Base-by-base conservation (phyloP, 2,797 vertebrate genomes). In the Schizopygopsis malacanthus region DNA sequence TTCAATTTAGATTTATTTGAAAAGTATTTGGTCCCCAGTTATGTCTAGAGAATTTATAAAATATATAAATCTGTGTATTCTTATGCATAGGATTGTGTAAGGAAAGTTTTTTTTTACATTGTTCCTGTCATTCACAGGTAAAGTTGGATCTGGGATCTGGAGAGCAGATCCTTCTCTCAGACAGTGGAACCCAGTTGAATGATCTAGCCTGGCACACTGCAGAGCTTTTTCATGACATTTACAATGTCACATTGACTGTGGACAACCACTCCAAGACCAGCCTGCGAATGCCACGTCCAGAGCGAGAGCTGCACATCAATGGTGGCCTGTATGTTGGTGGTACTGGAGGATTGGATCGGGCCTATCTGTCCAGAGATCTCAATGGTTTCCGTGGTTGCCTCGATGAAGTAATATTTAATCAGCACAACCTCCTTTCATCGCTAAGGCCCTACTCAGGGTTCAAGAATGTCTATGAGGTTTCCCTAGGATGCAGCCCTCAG, bases 121-220 rank as follows among this genome's bases (percentile, higher is more conserved):
- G 12, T 6, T 90, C 86, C 89, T 89, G 84, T 85, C 4, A 92
- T 91, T 82, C 90, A 91, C 73, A 98, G 97, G 83, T 97, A 72
- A 97, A 94, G 93, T 88, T 97, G 86, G 96, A 96, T 87, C 90
- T 97, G 79, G 97, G 96, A 79, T 84, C 90, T 0, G 95, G 93
- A 28, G 95, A 98, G 85, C 89, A 52, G 45, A 67, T 95, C 13
- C 92, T 98, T 59, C 90, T 91, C 87, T 97, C 97, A 78, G 96
- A 97, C 4, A 91, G 87, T 87, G 94, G 93, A 54, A 93, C 92
- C 82, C 95, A 88, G 70, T 90, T 98, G 85, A 96, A 98, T 22
- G 96, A 98, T 93, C 93, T 97, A 90, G 93, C 93, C 56, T 98
- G 97, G 97, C 97, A 98, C 90, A 93, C 94, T 0, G 89, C 97